Percentiles rank a stretch among this genome's conserved stretches.
Conservation (phyloP, 2,113 vertebrate species). For the Crotalus horridus region DNA sequence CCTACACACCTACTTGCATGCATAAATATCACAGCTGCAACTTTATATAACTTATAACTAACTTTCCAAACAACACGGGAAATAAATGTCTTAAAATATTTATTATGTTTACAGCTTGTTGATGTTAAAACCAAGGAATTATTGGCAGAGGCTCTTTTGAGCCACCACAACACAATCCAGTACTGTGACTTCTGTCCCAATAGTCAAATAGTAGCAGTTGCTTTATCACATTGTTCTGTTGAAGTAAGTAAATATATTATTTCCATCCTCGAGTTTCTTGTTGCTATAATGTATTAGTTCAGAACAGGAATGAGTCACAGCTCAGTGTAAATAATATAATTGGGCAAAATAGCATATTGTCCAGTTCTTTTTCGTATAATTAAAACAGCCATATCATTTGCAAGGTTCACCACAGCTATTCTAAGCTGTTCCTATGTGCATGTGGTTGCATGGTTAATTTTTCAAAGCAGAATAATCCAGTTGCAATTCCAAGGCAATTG, state of each 20-base stretch:
- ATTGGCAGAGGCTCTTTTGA: slow-evolving; percentile 76
- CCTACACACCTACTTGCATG: not conserved
- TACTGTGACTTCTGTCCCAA: slow-evolving; percentile 86
- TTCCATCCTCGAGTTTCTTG: not conserved
- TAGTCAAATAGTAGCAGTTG: slow-evolving; percentile 83
- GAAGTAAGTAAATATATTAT: slow-evolving; percentile 77
- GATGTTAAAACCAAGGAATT: slow-evolving; percentile 71
- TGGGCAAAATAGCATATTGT: not conserved
- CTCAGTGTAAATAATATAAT: not conserved
- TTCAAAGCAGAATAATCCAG: not conserved
- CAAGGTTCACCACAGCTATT: not conserved
- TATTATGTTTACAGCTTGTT: slow-evolving; percentile 78
- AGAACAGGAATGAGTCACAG: not conserved
- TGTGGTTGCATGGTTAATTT: not conserved
- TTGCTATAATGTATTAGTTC: not conserved
- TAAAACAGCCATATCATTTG: not conserved
- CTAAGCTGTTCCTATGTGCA: not conserved
- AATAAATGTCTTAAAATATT: not conserved
- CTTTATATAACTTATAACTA: not conserved
- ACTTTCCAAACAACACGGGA: not conserved
- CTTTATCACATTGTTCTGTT: slow-evolving; percentile 88
- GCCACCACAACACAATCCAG: slow-evolving; percentile 82
- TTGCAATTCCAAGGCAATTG: not conserved
- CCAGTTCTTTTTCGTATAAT: not conserved
- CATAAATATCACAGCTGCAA: not conserved